phyloP scores from a whole-genome alignment of 2,113 vertebrate species.

The Nicator chloris region DNA sequence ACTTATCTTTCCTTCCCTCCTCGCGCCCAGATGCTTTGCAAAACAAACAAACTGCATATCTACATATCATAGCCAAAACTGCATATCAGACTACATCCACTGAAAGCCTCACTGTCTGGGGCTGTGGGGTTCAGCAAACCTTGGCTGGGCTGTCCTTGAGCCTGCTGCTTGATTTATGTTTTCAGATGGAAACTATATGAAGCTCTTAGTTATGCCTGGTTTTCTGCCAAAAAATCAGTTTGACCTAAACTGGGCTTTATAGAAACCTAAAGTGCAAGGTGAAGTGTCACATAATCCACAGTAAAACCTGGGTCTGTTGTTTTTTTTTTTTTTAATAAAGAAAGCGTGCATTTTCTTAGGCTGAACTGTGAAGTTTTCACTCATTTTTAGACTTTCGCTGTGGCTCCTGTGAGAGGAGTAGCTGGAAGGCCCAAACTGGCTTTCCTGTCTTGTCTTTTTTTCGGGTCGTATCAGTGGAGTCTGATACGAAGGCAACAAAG shows the following conservation, averaged over 20 bases:
- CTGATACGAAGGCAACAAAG: slow-evolving; percentile 1
- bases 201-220: slow-evolving; percentile 59
- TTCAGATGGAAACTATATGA: slow-evolving; percentile 62
- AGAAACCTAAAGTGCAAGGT: slow-evolving; percentile 44
- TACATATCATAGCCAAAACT: slow-evolving; percentile 28
- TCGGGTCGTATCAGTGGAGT: not conserved
- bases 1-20: slow-evolving; percentile 30
- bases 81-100: not conserved
- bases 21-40: not conserved
- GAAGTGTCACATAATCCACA: slow-evolving; percentile 24
- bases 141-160: slow-evolving; percentile 21
- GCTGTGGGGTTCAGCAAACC: slow-evolving; percentile 22
- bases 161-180: slow-evolving; percentile 62
- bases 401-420: not conserved
- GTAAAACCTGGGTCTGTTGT: not conserved
- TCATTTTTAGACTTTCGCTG: not conserved
- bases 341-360: not conserved
- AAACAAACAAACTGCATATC: slow-evolving; percentile 59
- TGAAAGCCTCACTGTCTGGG: slow-evolving; percentile 59
- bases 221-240: slow-evolving; percentile 52
- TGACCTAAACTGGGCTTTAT: slow-evolving; percentile 41
- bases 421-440: not conserved
- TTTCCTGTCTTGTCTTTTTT: not conserved
- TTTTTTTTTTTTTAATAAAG: not conserved
- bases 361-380: not conserved